Base-by-base conservation (phyloP, 2,888 invertebrate genomes). In the Latheticus oryzae region DNA sequence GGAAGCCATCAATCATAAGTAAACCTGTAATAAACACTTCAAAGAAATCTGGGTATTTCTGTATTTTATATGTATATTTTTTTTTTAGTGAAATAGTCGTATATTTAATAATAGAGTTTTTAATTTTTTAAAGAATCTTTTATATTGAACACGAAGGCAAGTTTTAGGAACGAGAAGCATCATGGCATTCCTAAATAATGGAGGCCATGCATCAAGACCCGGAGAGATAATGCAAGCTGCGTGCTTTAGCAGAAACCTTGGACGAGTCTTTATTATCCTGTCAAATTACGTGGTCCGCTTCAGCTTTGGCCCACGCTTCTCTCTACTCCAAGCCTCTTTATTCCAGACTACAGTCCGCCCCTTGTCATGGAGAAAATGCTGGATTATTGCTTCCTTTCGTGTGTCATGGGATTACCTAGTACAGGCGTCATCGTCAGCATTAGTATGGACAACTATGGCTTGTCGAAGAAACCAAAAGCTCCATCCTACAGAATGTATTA, bases 211-310 rank as follows among this genome's bases (percentile, higher is more conserved):
- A 69, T 69, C 68, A 69, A 69, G 67, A 66, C 65, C 65, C 66
- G 60, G 47, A 65, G 66, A 72, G 73, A 74, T 74, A 73, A 73
- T 74, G 67, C 69, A 68, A 64, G 65, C 72, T 70, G 71, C 72
- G 73, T 71, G 71, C 70, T 68, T n/a, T 70, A 67, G 71, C 69
- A 66, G 71, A 67, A 72, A 71, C 72, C 72, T 73, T 72, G 73
- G 69, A 67, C 71, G 71, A 70, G 72, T 72, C 73, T 75, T 73
- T 74, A 75, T 74, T 75, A 74, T 74, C 71, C 73, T 74, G 75
- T 75, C 73, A 75, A 75, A 75, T 75, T 74, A 73, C 72, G 72
- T 70, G 67, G 65, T 64, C 63, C 63, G 38, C 43, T 63, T 17
- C 51, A 19, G 23, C 42, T 33, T 37, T 23, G 43, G 52, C 56